These are phyloP conservation scores for Cheilosia grossa DNA, from an alignment of 2,888 invertebrate genomes.

Conservation along the genomic window DNA sequence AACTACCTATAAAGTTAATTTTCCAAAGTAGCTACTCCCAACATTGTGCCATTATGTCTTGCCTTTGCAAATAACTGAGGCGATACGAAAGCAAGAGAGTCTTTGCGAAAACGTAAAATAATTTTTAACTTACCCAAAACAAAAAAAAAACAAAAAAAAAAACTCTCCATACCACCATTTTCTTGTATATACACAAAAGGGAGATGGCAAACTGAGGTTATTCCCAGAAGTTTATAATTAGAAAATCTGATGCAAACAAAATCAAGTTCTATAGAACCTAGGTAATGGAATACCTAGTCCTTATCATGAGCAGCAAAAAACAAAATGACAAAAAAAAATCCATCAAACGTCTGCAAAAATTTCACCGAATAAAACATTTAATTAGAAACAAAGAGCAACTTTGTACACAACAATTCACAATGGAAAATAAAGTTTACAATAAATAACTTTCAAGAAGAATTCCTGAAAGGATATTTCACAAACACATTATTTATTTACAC, in stretches of 20 bases:
- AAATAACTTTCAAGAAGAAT: slow-evolving; percentile 33
- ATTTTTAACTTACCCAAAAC: slow-evolving; percentile 14
- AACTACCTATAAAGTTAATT: slow-evolving; percentile 9
- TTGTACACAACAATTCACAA: slow-evolving; percentile 28
- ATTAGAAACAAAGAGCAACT: slow-evolving; percentile 40
- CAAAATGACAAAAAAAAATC: not conserved
- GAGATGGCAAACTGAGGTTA: slow-evolving; percentile 10
- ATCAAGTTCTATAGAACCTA: not conserved
- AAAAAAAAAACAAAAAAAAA: too few relatives aligned
- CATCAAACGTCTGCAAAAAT: slow-evolving; percentile 17
- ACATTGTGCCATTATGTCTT: slow-evolving; percentile 6
- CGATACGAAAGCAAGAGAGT: not conserved
- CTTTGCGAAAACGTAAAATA: slow-evolving; percentile 11
- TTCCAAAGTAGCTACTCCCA: not conserved
- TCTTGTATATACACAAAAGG: not conserved
- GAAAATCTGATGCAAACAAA: not conserved
- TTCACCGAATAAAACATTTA: slow-evolving; percentile 25
- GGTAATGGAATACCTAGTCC: not conserved
- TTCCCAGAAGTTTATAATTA: slow-evolving; percentile 40
- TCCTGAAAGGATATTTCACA: slow-evolving; percentile 35
- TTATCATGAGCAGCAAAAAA: not conserved
- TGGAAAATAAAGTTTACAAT: slow-evolving; percentile 21
- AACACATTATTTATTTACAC: slow-evolving; percentile 44
- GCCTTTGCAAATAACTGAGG: not conserved
- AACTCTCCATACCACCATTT: not conserved